Evolutionary conservation across 2,888 invertebrate genomes (phyloP).

Genomic region (Cerastoderma edule): DNA sequence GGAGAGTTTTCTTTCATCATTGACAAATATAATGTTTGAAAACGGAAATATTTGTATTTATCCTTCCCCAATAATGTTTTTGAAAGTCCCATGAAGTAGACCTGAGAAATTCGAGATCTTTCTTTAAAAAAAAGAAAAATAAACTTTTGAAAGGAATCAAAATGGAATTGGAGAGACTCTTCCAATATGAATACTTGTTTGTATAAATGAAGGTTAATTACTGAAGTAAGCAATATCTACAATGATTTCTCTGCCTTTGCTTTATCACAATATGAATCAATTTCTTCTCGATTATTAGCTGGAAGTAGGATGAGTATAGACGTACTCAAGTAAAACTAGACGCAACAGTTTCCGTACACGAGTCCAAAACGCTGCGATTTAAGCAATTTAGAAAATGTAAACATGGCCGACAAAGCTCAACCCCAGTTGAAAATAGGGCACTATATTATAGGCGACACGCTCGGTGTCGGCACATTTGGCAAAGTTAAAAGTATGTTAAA

Average conservation of each 20-base stretch:
- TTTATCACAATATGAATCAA: no score
- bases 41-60: no score
- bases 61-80: no score
- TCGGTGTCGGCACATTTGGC: slow-evolving; percentile 99
- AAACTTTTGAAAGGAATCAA: no score
- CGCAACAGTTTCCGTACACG: not conserved
- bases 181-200: not conserved
- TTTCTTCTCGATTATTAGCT: not conserved
- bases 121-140: no score
- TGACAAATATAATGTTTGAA: no score
- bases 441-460: slow-evolving; percentile 95
- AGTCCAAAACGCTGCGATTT: no score
- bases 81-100: no score
- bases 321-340: not conserved
- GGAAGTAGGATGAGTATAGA: not conserved
- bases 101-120: no score
- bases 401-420: slow-evolving; percentile 75
- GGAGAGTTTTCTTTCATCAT: no score
- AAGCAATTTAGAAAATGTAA: slow-evolving; percentile 51
- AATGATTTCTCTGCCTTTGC: not conserved
- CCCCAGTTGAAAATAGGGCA: slow-evolving; percentile 95
- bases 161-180: not conserved
- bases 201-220: not conserved
- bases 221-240: not conserved
- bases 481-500: slow-evolving; percentile 98